A percentile compares a stretch with the other conserved stretches of the same genome.
Evolutionary conservation across 2,888 invertebrate genomes (phyloP).

Genomic region (Drosophila niveifrons): DNA sequence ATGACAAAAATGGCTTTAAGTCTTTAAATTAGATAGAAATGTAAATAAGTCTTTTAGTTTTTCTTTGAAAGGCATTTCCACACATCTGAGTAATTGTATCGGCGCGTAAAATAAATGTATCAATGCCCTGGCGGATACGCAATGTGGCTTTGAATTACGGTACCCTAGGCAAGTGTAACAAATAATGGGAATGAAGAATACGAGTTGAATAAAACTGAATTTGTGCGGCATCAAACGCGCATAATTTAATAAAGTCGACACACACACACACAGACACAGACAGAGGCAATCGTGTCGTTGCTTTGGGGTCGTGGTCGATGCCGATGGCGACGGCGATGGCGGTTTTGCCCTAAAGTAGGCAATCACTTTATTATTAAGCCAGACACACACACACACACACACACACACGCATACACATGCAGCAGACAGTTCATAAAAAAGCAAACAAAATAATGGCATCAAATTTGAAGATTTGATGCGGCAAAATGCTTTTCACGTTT

Average conservation of each 20-base stretch:
- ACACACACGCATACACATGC: slow-evolving; percentile 8
- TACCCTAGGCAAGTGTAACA: slow-evolving; percentile 34
- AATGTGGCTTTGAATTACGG: slow-evolving; percentile 25
- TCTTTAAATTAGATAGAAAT: too few species aligned
- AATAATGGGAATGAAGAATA: slow-evolving; percentile 37
- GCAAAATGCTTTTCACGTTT: slow-evolving; percentile 70
- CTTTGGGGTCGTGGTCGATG: slow-evolving; percentile 15
- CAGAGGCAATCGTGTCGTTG: not conserved
- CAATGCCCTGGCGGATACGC: not conserved
- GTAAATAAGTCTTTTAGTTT: too few species aligned
- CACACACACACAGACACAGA: slow-evolving; percentile 1
- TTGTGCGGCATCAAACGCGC: slow-evolving; percentile 64
- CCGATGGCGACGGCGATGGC: slow-evolving; percentile 14
- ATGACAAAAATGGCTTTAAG: not conserved
- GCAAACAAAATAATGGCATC: slow-evolving; percentile 70
- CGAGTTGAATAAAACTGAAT: slow-evolving; percentile 51
- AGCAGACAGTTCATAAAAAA: slow-evolving; percentile 57
- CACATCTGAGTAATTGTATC: not conserved
- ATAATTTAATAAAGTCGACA: slow-evolving; percentile 70
- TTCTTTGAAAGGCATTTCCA: too few species aligned
- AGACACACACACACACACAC: slow-evolving; percentile 23
- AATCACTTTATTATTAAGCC: slow-evolving; percentile 75
- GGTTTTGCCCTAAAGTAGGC: slow-evolving; percentile 48
- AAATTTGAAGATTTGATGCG: slow-evolving; percentile 76
- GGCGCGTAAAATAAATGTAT: slow-evolving; percentile 4